Base-by-base conservation (phyloP, 2,888 invertebrate genomes). In the Drosophila paranaensis region DNA sequence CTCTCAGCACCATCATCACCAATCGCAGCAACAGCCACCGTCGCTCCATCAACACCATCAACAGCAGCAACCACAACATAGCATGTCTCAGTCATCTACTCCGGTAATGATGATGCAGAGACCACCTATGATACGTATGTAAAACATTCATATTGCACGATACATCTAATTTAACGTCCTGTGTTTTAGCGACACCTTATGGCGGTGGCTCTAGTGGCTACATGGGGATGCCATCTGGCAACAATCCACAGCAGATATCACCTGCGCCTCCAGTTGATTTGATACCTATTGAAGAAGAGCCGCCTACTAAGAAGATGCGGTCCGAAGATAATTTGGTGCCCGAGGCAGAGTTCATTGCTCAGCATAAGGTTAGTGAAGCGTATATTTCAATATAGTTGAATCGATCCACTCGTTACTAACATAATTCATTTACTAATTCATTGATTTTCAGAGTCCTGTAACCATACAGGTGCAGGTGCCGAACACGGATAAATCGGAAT, bases 241-340 rank as follows among this genome's bases (percentile, higher is more conserved):
- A 79, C 2, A 89, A 79, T 0, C 90, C 89, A 8, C 85, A 82
- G 4, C 92, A 90, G 73, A 91, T 92, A 46, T 81, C 91, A 1
- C 91, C 94, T 90, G 88, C 91, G 72, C 94, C 95, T 0, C 93
- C 94, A 37, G 93, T 94, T 13, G 95, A 95, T 69, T 93, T 94
- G 39, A 92, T 93, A 75, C 91, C 94, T 60, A 83, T 94, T 74
- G 97, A 96, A 25, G 98, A 98, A 67, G 98, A 97, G 85, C 98
- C 98, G 1, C 95, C 96, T 0, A 94, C 95, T 67, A 99, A 99
- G 93, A 97, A 97, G 91, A 93, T 96, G 71, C 95, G 98, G 74
- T 97, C 97, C 0, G 99, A 99, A 92, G 99, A 99, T 90, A 96
- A 97, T 53, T 94, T 99, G 10, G 95, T 99, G 78, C 97, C 98